Evolutionary conservation across 2,797 vertebrate genomes (phyloP).

Genomic region (Lacerta bilineata): DNA sequence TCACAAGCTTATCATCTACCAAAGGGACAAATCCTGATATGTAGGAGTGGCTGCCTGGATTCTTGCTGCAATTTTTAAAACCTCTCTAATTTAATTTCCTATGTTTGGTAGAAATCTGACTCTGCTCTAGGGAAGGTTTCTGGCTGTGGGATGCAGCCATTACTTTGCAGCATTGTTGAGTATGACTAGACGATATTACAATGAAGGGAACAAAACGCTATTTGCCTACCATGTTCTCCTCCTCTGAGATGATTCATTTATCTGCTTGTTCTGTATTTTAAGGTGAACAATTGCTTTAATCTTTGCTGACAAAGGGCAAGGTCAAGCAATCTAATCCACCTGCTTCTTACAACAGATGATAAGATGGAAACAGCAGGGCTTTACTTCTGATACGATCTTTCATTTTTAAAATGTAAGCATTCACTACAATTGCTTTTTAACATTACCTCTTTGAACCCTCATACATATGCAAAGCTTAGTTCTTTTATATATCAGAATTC

Average conservation of each 20-base stretch:
- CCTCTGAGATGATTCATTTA: conserved; percentile 42
- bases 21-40: neutral
- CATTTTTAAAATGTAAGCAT: conserved; percentile 22
- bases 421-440: neutral
- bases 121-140: conserved; percentile 29
- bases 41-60: neutral
- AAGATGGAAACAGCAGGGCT: conserved; percentile 34
- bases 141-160: conserved; percentile 14
- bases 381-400: conserved; percentile 11
- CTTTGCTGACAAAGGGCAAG: conserved; percentile 27
- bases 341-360: conserved; percentile 40
- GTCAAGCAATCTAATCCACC: conserved; percentile 42
- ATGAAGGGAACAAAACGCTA: conserved; percentile 38
- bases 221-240: conserved; percentile 29
- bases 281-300: conserved; percentile 60
- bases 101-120: conserved; percentile 31
- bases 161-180: neutral
- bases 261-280: conserved; percentile 52
- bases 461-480: neutral
- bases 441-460: neutral
- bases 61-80: conserved; percentile 8
- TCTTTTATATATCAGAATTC: neutral
- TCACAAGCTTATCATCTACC: neutral
- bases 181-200: neutral
- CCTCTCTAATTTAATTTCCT: conserved; percentile 30